Evolutionary conservation across 2,113 vertebrate species (phyloP).

Genomic region (Azemiops feae): DNA sequence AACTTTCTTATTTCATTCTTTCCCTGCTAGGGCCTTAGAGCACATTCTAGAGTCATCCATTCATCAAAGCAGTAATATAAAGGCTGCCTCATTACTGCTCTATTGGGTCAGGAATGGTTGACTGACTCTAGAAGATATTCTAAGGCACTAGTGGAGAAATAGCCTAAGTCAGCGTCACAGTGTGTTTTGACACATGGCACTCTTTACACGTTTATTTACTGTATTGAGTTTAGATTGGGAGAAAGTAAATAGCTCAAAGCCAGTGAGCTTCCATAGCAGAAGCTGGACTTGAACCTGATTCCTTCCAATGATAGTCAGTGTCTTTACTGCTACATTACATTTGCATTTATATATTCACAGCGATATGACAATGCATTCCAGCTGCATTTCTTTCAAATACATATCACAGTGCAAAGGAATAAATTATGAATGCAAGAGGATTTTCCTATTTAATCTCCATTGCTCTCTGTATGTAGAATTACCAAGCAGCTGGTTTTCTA

Average conservation of each 20-base stretch:
- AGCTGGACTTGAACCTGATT: not conserved
- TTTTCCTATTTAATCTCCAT: not conserved
- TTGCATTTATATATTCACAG: not conserved
- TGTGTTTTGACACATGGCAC: not conserved
- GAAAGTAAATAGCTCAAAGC: not conserved
- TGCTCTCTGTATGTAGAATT: not conserved
- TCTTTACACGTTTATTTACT: not conserved
- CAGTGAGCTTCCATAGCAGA: not conserved
- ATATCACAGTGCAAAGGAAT: not conserved
- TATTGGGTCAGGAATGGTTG: not conserved
- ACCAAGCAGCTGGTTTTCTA: not conserved
- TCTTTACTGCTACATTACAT: not conserved
- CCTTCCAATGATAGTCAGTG: not conserved
- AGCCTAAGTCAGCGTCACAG: not conserved
- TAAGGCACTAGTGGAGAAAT: not conserved
- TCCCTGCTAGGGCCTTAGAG: not conserved
- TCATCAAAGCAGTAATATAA: not conserved
- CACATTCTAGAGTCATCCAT: not conserved
- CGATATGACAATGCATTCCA: not conserved
- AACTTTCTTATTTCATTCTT: not conserved
- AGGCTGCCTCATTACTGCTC: not conserved
- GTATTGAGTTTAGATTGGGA: not conserved
- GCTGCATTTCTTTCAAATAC: not conserved
- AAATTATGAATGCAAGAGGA: not conserved
- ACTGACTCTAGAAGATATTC: not conserved